phyloP scores from a whole-genome alignment of 2,797 vertebrate species.

The Bucorvus abyssinicus region DNA sequence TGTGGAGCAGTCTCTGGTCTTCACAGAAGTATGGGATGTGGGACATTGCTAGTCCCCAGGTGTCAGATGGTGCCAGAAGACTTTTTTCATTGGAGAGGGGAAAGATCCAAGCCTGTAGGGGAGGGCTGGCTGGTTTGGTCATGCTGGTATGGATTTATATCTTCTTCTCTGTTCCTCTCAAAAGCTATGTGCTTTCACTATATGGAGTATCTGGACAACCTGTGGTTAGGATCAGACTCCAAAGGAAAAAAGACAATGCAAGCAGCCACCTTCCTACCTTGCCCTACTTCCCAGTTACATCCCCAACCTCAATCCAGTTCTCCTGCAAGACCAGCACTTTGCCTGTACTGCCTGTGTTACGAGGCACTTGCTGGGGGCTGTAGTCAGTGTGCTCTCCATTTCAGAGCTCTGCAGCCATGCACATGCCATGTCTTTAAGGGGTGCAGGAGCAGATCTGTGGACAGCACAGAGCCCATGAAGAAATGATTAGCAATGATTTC shows the following conservation, averaged over 20 bases:
- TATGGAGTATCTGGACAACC: background rate
- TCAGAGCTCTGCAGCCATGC: background rate
- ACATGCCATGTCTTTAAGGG: fast-evolving
- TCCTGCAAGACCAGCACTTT: background rate
- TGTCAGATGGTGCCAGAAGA: background rate
- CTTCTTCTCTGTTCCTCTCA: background rate
- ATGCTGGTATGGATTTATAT: background rate
- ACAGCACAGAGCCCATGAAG: background rate
- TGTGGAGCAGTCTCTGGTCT: background rate
- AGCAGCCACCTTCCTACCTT: background rate
- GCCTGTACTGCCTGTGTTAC: fast-evolving
- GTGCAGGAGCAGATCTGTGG: background rate
- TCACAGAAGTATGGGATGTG: background rate
- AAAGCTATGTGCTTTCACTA: background rate
- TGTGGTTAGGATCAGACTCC: background rate
- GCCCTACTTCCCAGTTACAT: background rate
- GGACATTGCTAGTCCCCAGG: background rate
- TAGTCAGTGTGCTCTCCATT: background rate
- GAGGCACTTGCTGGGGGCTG: background rate
- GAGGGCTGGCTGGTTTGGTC: background rate
- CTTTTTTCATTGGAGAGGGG: background rate
- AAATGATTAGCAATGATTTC: background rate
- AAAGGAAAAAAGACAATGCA: background rate
- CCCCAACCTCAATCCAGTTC: background rate
- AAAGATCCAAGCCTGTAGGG: background rate